Evolutionary conservation across 2,888 invertebrate species (phyloP), one percentile per base, ranked within the genome.

Genomic region (Nomada hirtipes): DNA sequence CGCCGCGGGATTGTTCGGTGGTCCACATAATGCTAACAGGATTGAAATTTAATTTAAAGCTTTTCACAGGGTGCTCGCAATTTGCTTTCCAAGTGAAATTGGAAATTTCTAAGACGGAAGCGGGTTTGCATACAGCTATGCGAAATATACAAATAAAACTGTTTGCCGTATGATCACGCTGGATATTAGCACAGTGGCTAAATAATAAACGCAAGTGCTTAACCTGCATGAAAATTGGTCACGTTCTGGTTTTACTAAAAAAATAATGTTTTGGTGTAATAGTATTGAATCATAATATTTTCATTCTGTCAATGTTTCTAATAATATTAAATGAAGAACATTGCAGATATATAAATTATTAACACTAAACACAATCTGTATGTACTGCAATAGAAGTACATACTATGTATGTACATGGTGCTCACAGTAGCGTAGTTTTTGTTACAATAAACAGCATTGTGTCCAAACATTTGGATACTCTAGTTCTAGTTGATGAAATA

Each of bases 1-100:
- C 79, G 65, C 53, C 76, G 23, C 47, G 29, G 64, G 76, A 78
- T 76, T 69, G 68, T 80, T 57, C 76, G 68, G 52, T 72, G 79
- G 78, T 86, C 82, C 86, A 84, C 82, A 69, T 75, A 86, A 86
- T 79, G 82, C 76, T 74, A 83, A 81, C 84, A 82, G 69, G 65
- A 79, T 78, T 82, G 84, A 82, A 82, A 86, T 86, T 84, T 75
- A 75, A 86, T 84, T 86, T 69, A 60, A 64, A 72, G 63, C 82
- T 44, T 82, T 84, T 79, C 79, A 65, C 57, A 60, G 70, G 42
- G 61, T 59, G 76, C 52, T 57, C 64, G 70, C 67, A 72, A 57
- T 72, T 82, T 64, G 65, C 71, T 65, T 69, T 76, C 64, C 80
- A 77, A 69, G 47, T 44, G 71, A 26, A 44, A 59, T 59, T 29